A percentile compares a stretch with the other conserved stretches of the same genome.
Conservation (phyloP, 2,888 invertebrate genomes). For the Ichneumoninae sp. region DNA sequence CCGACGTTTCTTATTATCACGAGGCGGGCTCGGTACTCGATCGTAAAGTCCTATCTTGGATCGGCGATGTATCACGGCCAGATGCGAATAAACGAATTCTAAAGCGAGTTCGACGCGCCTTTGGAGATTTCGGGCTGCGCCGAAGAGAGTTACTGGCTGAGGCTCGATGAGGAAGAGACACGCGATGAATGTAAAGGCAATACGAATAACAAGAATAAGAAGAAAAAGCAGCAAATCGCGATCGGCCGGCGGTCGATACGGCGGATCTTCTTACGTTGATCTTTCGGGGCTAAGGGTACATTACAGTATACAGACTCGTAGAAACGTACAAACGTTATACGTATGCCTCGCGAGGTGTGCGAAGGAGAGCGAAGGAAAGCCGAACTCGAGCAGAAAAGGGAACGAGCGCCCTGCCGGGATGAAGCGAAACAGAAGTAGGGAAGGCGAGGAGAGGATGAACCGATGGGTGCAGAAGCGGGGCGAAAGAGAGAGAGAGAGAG, state of each 20-base stretch:
- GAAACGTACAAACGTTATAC: not conserved
- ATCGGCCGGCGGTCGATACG: slow-evolving; percentile 54
- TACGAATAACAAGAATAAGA: slow-evolving; percentile 16
- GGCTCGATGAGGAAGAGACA: slow-evolving; percentile 61
- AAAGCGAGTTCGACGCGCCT: slow-evolving; percentile 68
- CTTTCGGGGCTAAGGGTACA: slow-evolving; percentile 45
- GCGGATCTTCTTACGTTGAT: slow-evolving; percentile 60
- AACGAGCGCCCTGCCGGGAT: not conserved
- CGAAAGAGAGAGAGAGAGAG: slow-evolving; percentile 42
- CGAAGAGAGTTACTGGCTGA: slow-evolving; percentile 55
- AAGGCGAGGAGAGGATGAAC: not conserved
- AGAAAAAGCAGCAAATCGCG: slow-evolving; percentile 48
- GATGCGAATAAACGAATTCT: slow-evolving; percentile 44
- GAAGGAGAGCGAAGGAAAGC: slow-evolving; percentile 46
- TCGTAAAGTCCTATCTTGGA: slow-evolving; percentile 62
- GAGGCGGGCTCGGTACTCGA: slow-evolving; percentile 55
- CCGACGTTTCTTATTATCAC: slow-evolving; percentile 62
- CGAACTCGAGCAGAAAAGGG: slow-evolving; percentile 49
- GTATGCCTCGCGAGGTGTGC: slow-evolving; percentile 25
- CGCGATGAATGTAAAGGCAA: slow-evolving; percentile 33
- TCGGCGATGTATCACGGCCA: slow-evolving; percentile 31
- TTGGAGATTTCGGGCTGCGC: slow-evolving; percentile 47
- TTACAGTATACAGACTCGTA: not conserved
- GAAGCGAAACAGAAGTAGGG: not conserved
- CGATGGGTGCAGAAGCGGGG: not conserved